phyloP scores from a whole-genome alignment of 2,888 invertebrate genomes.

The Idaea aversata region DNA sequence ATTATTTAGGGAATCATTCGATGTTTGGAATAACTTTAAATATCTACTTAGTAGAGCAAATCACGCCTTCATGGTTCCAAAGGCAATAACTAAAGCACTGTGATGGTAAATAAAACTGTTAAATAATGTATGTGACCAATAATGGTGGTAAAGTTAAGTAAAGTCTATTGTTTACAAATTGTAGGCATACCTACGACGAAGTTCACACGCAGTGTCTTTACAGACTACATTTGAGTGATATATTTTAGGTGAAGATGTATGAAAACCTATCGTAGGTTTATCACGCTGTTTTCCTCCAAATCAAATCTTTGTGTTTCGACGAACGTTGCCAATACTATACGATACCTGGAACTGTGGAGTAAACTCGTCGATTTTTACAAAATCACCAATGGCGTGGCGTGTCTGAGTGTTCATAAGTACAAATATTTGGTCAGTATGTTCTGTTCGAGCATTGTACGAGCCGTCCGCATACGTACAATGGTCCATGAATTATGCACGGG shows the following conservation, averaged over 20 bases:
- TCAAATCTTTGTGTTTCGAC: neutral
- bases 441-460: slow-evolving; percentile 29
- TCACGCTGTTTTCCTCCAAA: neutral
- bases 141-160: neutral
- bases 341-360: neutral
- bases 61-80: slow-evolving; percentile 21
- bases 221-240: neutral
- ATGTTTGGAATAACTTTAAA: neutral
- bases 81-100: slow-evolving; percentile 37
- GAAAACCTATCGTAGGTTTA: neutral
- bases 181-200: neutral
- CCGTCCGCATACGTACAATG: slow-evolving; percentile 50
- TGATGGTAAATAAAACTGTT: slow-evolving; percentile 58
- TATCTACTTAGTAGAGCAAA: neutral
- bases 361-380: neutral
- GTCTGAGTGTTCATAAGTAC: slow-evolving; percentile 1
- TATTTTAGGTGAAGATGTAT: neutral
- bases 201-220: neutral
- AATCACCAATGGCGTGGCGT: neutral
- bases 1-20: slow-evolving; percentile 30
- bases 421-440: slow-evolving; percentile 5
- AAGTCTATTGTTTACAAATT: slow-evolving; percentile 1
- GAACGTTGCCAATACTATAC: neutral
- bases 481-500: slow-evolving; percentile 65
- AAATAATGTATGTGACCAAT: slow-evolving; percentile 52